Evolutionary conservation across 2,888 invertebrate species (phyloP).

Genomic region (Torymus auratus): DNA sequence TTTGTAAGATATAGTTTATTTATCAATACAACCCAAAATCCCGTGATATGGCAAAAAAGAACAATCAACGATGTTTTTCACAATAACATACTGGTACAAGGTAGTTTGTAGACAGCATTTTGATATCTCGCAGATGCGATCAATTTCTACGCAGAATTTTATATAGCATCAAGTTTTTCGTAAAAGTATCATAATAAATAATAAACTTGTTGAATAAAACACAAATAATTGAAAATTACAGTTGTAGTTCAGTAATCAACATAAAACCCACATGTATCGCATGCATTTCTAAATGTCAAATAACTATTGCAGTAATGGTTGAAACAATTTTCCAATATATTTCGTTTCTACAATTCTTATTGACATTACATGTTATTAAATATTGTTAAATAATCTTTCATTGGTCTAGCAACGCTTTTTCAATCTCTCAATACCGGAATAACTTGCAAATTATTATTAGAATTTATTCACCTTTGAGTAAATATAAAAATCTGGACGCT

Average conservation of each 20-base stretch:
- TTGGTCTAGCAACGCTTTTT: not conserved
- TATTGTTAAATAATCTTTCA: not conserved
- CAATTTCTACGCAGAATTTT: slow-evolving; percentile 27
- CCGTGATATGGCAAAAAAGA: not conserved
- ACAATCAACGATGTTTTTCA: slow-evolving; percentile 32
- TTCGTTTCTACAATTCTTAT: not conserved
- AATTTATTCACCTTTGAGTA: not conserved
- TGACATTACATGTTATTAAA: not conserved
- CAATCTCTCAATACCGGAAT: no score
- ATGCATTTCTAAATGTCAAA: not conserved
- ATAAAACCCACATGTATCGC: no score
- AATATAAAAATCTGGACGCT: not conserved
- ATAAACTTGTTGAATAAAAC: not conserved
- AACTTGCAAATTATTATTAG: no score
- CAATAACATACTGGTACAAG: slow-evolving; percentile 15
- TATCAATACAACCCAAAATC: slow-evolving; percentile 14
- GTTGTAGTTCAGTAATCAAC: no score
- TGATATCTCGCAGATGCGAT: slow-evolving; percentile 35
- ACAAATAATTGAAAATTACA: not conserved
- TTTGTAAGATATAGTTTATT: slow-evolving; percentile 33
- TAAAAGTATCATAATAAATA: not conserved
- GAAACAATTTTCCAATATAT: slow-evolving; percentile 1
- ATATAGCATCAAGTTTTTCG: not conserved
- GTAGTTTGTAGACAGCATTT: slow-evolving; percentile 32
- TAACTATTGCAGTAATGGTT: not conserved